Conservation (phyloP, 2,797 vertebrate species). For the Chaunax sp. region DNA sequence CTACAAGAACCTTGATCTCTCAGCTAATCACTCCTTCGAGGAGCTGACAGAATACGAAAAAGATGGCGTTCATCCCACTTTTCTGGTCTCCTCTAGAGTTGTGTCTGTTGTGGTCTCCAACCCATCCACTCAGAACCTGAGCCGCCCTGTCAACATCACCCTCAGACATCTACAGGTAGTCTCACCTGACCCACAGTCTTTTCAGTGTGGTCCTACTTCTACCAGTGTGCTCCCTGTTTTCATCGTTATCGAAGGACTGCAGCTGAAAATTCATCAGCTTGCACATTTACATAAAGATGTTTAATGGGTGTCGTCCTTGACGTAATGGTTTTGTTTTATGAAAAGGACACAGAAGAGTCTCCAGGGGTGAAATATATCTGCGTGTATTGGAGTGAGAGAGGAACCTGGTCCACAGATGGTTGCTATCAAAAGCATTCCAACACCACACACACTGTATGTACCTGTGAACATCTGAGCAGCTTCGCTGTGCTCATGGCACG, state of each 20-base stretch:
- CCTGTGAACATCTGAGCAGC: conserved; percentile 87
- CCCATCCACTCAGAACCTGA: conserved; percentile 68
- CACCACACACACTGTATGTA: conserved; percentile 74
- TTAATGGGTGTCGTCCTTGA: background rate
- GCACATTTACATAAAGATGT: background rate
- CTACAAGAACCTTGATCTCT: conserved; percentile 69
- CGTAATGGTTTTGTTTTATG: conserved; percentile 16
- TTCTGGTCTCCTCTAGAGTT: conserved; percentile 63
- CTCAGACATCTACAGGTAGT: conserved; percentile 70
- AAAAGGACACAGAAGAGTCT: conserved; percentile 24
- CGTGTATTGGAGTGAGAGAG: conserved; percentile 81
- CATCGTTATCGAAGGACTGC: background rate
- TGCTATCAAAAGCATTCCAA: conserved; percentile 59
- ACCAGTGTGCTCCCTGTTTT: conserved; percentile 2
- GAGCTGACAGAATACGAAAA: conserved; percentile 31
- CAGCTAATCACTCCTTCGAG: conserved; percentile 60
- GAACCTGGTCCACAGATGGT: conserved; percentile 82
- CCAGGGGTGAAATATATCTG: conserved; percentile 69
- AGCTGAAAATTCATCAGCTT: no score
- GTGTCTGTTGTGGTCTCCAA: conserved; percentile 79
- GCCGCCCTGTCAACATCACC: conserved; percentile 60
- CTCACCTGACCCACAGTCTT: no score
- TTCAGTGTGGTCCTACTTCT: no score
- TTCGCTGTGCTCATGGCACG: conserved; percentile 90
- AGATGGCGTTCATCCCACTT: conserved; percentile 23